phyloP scores from a whole-genome alignment of 2,888 invertebrate species.

The Eurois occulta region DNA sequence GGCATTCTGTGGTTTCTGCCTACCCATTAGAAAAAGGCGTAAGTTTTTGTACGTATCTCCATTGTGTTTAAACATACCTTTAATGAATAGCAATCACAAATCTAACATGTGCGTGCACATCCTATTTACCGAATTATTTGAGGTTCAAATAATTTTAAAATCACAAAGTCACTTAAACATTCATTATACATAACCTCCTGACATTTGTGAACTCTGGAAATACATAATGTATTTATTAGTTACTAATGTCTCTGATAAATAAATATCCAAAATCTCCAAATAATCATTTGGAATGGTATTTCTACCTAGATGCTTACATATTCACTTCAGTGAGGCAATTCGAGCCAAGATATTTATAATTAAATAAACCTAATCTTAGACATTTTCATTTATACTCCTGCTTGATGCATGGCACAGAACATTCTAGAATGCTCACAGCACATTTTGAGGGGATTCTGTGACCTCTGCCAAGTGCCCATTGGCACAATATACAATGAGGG shows the following conservation, averaged over 20 bases:
- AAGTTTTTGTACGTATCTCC: background rate
- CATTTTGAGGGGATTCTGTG: background rate
- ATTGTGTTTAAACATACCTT: background rate
- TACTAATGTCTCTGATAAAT: slow-evolving; percentile 8
- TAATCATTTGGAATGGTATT: background rate
- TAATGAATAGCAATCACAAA: slow-evolving; percentile 12
- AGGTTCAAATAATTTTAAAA: slow-evolving; percentile 15
- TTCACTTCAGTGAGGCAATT: slow-evolving; percentile 10
- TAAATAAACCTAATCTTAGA: slow-evolving; percentile 18
- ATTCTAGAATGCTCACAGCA: slow-evolving; percentile 1
- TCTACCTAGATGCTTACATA: slow-evolving; percentile 5
- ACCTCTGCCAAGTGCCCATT: background rate
- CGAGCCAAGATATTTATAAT: slow-evolving; percentile 33
- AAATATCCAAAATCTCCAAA: slow-evolving; percentile 21
- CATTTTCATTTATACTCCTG: slow-evolving; percentile 7
- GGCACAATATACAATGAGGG: background rate
- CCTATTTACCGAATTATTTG: slow-evolving; percentile 12
- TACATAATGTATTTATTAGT: slow-evolving; percentile 17
- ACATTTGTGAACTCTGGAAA: slow-evolving; percentile 16
- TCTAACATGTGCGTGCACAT: slow-evolving; percentile 30
- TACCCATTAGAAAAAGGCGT: background rate
- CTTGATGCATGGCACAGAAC: slow-evolving; percentile 5
- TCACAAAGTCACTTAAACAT: slow-evolving; percentile 18
- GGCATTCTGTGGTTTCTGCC: background rate
- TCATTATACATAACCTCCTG: slow-evolving; percentile 4